Conservation (phyloP, 2,888 invertebrate species). For the Lathronympha strigana region DNA sequence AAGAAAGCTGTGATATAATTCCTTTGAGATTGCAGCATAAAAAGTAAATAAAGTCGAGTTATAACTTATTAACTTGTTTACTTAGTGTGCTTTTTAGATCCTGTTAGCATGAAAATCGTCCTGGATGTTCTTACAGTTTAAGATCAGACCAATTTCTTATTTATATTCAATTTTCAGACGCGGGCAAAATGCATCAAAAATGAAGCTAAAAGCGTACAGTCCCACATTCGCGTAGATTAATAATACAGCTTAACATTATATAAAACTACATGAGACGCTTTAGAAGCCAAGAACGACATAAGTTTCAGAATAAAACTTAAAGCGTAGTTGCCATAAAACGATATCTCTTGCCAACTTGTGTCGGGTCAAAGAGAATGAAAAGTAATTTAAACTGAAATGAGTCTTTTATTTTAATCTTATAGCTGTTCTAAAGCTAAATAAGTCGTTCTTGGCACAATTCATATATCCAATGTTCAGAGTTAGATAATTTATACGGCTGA, state of each 20-base stretch:
- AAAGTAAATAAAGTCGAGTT: neutral
- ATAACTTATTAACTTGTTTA: neutral
- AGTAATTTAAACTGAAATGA: neutral
- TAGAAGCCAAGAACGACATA: constrained; percentile 31
- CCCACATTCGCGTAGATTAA: constrained; percentile 8
- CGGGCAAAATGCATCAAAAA: no score
- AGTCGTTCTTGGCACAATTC: constrained; percentile 23
- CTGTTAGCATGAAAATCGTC: no score
- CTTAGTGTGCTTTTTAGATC: no score
- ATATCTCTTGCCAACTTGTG: constrained; percentile 1
- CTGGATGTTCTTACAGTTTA: no score
- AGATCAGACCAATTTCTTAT: no score
- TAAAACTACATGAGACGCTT: constrained; percentile 34
- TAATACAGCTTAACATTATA: constrained; percentile 27
- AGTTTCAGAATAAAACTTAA: constrained; percentile 1
- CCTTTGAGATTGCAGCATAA: neutral
- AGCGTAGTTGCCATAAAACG: neutral
- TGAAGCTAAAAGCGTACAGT: constrained; percentile 7
- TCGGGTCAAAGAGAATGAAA: neutral
- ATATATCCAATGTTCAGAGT: neutral
- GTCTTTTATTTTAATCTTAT: constrained; percentile 5
- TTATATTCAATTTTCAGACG: no score
- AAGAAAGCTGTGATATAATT: neutral
- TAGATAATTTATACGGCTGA: constrained; percentile 88
- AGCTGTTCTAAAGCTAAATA: neutral